These are phyloP conservation scores for Cephalopholis sonnerati DNA, from an alignment of 2,113 vertebrate genomes.

Conservation along the genomic window DNA sequence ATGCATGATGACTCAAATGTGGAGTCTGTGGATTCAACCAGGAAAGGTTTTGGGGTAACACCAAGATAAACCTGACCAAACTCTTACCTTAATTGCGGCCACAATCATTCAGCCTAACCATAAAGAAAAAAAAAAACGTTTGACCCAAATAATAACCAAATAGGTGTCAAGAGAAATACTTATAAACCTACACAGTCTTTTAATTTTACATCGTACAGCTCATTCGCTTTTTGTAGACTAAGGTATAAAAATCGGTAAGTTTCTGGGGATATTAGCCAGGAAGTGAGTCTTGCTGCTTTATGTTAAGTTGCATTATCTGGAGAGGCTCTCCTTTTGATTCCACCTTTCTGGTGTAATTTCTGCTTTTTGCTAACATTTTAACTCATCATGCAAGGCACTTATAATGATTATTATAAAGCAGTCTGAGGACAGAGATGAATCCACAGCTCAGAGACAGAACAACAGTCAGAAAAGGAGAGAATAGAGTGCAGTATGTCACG, in stretches of 20 bases:
- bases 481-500: conserved; percentile 73
- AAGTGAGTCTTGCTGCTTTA: background rate
- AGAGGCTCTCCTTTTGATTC: background rate
- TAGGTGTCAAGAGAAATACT: background rate
- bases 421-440: conserved; percentile 53
- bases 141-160: background rate
- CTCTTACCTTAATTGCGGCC: background rate
- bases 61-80: background rate
- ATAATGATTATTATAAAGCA: conserved; percentile 40
- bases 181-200: background rate
- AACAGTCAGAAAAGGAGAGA: conserved; percentile 66
- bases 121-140: background rate
- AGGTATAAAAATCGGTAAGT: background rate
- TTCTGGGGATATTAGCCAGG: background rate
- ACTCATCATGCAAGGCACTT: conserved; percentile 32
- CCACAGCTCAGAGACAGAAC: conserved; percentile 61
- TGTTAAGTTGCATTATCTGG: background rate
- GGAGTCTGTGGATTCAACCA: background rate
- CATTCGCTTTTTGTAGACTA: background rate
- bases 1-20: background rate
- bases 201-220: background rate
- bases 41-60: background rate
- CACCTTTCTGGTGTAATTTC: background rate
- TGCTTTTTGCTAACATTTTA: conserved; percentile 12
- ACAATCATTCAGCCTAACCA: background rate